Evolutionary conservation across 2,888 invertebrate species (phyloP).

Genomic region (Caenorhabditis sp.): DNA sequence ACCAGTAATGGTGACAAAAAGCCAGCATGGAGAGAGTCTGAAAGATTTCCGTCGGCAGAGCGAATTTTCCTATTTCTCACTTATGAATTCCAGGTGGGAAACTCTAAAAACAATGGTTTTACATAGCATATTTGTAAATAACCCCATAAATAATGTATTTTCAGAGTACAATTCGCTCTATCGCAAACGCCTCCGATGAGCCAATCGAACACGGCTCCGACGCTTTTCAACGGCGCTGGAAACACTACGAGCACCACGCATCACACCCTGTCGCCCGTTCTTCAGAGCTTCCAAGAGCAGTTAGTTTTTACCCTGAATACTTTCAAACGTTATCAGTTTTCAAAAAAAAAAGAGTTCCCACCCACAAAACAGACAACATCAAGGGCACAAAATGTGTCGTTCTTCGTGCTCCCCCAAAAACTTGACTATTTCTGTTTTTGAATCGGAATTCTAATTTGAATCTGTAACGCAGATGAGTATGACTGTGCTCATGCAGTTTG

Average conservation of each 20-base stretch:
- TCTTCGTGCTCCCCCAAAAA: neutral
- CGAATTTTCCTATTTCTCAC: conserved; percentile 56
- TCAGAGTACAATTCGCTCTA: conserved; percentile 57
- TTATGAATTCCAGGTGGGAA: conserved; percentile 49
- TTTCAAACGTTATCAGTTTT: neutral
- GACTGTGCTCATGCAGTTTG: conserved; percentile 1
- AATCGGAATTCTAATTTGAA: neutral
- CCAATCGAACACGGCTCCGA: neutral
- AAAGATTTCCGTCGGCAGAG: conserved; percentile 40
- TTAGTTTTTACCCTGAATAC: neutral
- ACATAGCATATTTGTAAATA: too few species aligned
- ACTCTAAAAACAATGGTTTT: neutral
- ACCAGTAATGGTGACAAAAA: conserved; percentile 4
- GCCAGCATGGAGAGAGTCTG: conserved; percentile 2
- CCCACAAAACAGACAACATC: neutral
- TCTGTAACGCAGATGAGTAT: neutral
- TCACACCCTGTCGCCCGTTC: conserved; percentile 50
- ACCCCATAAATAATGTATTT: neutral
- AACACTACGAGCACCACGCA: conserved; percentile 25
- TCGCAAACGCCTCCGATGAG: conserved; percentile 55
- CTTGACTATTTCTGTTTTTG: neutral
- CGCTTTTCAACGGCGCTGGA: neutral
- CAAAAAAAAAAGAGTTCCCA: neutral
- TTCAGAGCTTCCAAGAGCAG: conserved; percentile 47
- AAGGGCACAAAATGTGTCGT: neutral